Base-by-base conservation (phyloP, 1,140 invertebrate species). In the Drosophila pandora region DNA sequence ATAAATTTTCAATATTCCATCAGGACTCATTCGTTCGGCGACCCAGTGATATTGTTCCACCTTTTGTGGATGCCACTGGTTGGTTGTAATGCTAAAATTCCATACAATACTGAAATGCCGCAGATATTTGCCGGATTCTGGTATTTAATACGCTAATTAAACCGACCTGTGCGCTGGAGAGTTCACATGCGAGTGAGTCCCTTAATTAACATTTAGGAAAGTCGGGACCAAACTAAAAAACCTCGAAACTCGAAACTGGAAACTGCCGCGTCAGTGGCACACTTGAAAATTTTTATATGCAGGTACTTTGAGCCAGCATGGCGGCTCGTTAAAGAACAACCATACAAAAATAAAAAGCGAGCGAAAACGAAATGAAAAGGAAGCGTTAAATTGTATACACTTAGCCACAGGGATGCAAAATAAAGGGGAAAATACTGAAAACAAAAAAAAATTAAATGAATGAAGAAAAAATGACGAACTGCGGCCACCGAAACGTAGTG, bases 361-460 rank as follows among this genome's bases (percentile, higher is more conserved):
- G 39, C 10, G 9, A 70, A 52, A 41, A 48, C 53, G 43, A 69
- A 13, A 53, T 39, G 32, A 75, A 57, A 82, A 41, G 70, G 65
- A 64, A 88, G 83, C 76, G 79, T 77, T 89, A 89, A 89, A 88
- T 88, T 88, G 76, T 88, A 84, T 89, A 74, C 68, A 89, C 81
- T 88, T 83, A 83, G 77, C 79, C 67, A 56, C 58, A 78, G 82
- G 52, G 60, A 79, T 79, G 23, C 64, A 47, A 34, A 47, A 68
- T 25, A 28, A 49, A 37, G 34, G 34, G 3, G 2, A 12, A 55
- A 34, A 28, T 41, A 12, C 17, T 39, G 34, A 39, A 17, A 41
- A 21, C 55, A 59, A 53, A 43, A 53, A 60, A 55, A 57, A 64
- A 41, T 57, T 21, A 57, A 70, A 39, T 57, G 34, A 69, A 70